These are phyloP conservation scores for Malurus alboscapulatus DNA, from an alignment of 2,113 vertebrate species.

Conservation along the genomic window DNA sequence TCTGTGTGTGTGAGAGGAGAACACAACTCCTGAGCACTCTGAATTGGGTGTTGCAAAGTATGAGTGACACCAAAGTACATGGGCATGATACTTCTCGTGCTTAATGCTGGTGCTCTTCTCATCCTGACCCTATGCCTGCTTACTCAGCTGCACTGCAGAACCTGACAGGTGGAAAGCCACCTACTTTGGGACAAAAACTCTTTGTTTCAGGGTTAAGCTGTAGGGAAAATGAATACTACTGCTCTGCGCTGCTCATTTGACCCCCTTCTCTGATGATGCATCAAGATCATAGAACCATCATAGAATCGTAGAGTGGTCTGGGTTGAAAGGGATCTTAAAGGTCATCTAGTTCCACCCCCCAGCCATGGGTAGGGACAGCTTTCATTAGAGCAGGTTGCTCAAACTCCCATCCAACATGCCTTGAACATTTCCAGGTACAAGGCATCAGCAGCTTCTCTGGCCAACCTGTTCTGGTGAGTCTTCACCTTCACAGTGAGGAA, in stretches of 20 bases:
- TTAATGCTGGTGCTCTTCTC: not conserved
- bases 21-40: not conserved
- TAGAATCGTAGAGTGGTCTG: not conserved
- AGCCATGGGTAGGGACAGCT: not conserved
- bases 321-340: not conserved
- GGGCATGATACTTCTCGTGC: not conserved
- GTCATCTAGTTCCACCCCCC: not conserved
- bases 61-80: not conserved
- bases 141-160: not conserved
- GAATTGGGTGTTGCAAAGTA: not conserved
- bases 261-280: not conserved
- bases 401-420: not conserved
- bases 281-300: not conserved
- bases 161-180: not conserved
- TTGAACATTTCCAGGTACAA: not conserved
- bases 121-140: not conserved
- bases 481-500: rapidly evolving
- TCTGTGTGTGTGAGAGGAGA: not conserved
- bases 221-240: not conserved
- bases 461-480: not conserved
- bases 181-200: not conserved
- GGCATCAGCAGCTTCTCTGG: not conserved
- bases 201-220: not conserved
- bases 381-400: not conserved
- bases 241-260: not conserved